A percentile compares a stretch with the other conserved stretches of the same genome.
Evolutionary conservation across 2,113 vertebrate species (phyloP).

Genomic region (Notothenia rossii): DNA sequence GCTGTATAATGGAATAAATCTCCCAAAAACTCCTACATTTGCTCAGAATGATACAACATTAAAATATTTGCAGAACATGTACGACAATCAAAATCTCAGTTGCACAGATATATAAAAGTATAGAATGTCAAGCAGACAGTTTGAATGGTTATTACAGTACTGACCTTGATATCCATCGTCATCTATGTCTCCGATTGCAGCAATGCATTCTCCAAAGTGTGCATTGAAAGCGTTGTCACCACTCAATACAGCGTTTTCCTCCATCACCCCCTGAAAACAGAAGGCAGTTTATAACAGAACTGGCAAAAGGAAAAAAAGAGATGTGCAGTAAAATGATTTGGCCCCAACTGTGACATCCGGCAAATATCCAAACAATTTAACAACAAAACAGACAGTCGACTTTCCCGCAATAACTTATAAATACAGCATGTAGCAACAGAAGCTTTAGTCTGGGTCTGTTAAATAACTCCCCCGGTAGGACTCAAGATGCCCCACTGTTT

Average conservation of each 20-base stretch:
- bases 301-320: slow-evolving; percentile 9
- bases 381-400: slow-evolving; percentile 18
- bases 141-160: slow-evolving; percentile 43
- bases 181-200: slow-evolving; percentile 91
- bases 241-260: slow-evolving; percentile 85
- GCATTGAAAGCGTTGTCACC: slow-evolving; percentile 92
- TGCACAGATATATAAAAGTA: too few species aligned
- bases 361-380: slow-evolving; percentile 24
- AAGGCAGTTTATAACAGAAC: slow-evolving; percentile 21
- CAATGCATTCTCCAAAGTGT: slow-evolving; percentile 95
- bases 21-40: not conserved
- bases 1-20: not conserved
- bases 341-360: slow-evolving; percentile 1
- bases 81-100: too few species aligned
- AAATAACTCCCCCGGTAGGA: slow-evolving; percentile 18
- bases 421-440: slow-evolving; percentile 47
- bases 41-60: not conserved
- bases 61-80: not conserved
- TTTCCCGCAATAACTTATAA: slow-evolving; percentile 19
- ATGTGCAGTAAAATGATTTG: slow-evolving; percentile 23
- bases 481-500: slow-evolving; percentile 16
- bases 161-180: slow-evolving; percentile 95
- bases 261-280: slow-evolving; percentile 91
- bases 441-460: not conserved
- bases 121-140: not conserved